phyloP scores from a whole-genome alignment of 2,888 invertebrate species.

The Macaria notata region DNA sequence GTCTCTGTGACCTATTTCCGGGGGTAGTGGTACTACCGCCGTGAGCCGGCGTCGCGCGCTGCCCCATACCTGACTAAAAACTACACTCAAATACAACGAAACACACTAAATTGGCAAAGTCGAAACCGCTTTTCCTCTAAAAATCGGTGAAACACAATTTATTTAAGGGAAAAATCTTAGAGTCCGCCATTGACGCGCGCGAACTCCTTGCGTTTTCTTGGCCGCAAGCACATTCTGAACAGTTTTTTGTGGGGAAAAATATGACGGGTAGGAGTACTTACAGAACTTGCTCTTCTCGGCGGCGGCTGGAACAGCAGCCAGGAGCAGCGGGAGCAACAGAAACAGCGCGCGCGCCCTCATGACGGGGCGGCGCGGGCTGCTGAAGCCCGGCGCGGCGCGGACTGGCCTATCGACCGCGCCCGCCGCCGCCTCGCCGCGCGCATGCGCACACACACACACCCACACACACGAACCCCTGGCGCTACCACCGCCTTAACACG shows the following conservation, averaged over 20 bases:
- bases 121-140: neutral
- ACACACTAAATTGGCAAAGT: neutral
- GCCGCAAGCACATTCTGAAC: conserved; percentile 23
- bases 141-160: conserved; percentile 4
- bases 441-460: conserved; percentile 21
- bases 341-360: conserved; percentile 72
- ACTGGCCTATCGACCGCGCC: conserved; percentile 51
- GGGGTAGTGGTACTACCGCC: conserved; percentile 26
- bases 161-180: conserved; percentile 14
- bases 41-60: neutral
- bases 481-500: no score
- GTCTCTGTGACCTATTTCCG: conserved; percentile 72
- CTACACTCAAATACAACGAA: neutral
- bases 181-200: conserved; percentile 36
- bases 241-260: neutral
- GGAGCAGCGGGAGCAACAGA: conserved; percentile 53
- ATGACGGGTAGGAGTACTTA: conserved; percentile 51
- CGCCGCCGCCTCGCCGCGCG: conserved; percentile 31
- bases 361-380: conserved; percentile 71
- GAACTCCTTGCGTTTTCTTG: conserved; percentile 23
- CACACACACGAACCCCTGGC: no score
- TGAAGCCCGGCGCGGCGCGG: conserved; percentile 58
- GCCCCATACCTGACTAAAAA: conserved; percentile 6
- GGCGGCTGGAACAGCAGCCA: conserved; percentile 56
- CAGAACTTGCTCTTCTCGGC: conserved; percentile 82